phyloP scores from a whole-genome alignment of 2,888 invertebrate genomes.

The Electrophaes corylata region DNA sequence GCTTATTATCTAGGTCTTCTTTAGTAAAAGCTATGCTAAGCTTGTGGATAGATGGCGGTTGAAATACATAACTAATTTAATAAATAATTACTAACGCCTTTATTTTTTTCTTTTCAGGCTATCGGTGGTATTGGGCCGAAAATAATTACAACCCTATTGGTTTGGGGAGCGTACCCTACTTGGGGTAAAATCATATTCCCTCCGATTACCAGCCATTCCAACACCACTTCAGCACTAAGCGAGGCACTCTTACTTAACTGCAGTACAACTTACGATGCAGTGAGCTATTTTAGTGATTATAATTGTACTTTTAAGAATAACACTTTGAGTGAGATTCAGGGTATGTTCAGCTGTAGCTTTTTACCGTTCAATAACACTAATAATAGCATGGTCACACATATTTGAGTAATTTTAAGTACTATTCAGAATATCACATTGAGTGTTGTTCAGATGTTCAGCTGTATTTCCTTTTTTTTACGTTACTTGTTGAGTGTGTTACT shows the following conservation, averaged over 20 bases:
- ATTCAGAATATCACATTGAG: neutral
- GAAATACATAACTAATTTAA: too few relatives aligned
- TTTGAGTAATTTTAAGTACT: neutral
- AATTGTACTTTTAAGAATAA: conserved; percentile 52
- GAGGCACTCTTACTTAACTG: conserved; percentile 48
- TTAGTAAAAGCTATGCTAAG: too few relatives aligned
- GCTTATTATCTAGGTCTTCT: too few relatives aligned
- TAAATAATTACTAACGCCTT: neutral
- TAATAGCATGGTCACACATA: too few relatives aligned
- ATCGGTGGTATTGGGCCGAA: conserved; percentile 92
- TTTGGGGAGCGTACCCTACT: conserved; percentile 89
- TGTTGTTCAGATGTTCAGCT: neutral
- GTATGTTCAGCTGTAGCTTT: conserved; percentile 56
- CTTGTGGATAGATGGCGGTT: too few relatives aligned
- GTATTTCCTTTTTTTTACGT: too few relatives aligned
- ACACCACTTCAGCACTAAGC: conserved; percentile 13
- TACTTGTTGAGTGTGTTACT: too few relatives aligned
- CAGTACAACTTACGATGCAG: conserved; percentile 39
- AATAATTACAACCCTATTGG: conserved; percentile 88
- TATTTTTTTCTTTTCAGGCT: conserved; percentile 73
- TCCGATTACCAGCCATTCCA: conserved; percentile 16
- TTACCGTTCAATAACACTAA: conserved; percentile 40
- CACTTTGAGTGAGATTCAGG: conserved; percentile 42
- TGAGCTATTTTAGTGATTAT: conserved; percentile 43
- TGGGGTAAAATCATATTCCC: conserved; percentile 88